phyloP scores from a whole-genome alignment of 2,113 vertebrate genomes.

The Dermatemys mawii region DNA sequence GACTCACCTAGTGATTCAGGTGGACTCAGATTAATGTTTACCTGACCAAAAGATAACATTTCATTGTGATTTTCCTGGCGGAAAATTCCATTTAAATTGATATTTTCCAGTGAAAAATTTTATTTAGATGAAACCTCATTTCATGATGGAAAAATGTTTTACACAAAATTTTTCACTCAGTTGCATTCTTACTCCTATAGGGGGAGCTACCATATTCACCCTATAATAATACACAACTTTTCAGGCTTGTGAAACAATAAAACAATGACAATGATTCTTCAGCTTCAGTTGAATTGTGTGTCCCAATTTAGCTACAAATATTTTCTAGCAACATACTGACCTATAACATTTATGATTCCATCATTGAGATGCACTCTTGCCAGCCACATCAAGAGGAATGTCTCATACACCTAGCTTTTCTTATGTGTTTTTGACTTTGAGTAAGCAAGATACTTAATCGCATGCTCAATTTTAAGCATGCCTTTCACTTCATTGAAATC shows the following conservation, averaged over 20 bases:
- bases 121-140: not conserved
- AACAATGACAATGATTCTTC: not conserved
- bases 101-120: not conserved
- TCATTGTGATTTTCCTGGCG: not conserved
- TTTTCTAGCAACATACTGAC: not conserved
- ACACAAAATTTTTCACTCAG: not conserved
- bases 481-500: not conserved
- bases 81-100: not conserved
- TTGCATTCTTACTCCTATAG: not conserved
- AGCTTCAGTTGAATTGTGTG: not conserved
- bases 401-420: not conserved
- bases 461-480: not conserved
- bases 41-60: not conserved
- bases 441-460: not conserved
- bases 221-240: not conserved
- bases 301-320: not conserved
- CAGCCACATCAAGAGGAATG: not conserved
- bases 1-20: too few species aligned
- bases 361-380: not conserved
- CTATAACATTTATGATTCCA: not conserved
- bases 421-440: not conserved
- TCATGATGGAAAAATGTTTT: not conserved
- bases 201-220: not conserved
- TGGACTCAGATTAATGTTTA: not conserved
- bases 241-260: not conserved